Percentiles rank a stretch among this genome's conserved stretches.
phyloP scores from a whole-genome alignment of 35 echinoderm and acorn worm species.

The Heliocidaris erythrogramma region DNA sequence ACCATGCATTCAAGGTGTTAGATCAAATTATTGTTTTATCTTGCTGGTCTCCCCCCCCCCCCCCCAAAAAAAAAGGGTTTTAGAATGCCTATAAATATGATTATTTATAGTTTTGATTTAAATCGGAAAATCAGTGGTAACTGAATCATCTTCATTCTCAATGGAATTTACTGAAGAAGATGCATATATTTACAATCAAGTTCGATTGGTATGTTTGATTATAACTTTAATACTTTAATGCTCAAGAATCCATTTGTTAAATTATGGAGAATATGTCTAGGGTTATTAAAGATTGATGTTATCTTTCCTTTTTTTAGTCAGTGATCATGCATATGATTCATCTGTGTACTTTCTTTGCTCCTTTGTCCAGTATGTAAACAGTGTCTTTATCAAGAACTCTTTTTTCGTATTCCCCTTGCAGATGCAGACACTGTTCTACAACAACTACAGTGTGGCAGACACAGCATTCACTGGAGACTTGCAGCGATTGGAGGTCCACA shows the following conservation, averaged over 20 bases:
- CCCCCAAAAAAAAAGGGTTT: too few species aligned
- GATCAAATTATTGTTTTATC: too few species aligned
- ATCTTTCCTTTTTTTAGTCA: too few species aligned
- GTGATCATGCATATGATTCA: too few species aligned
- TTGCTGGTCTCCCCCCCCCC: too few species aligned
- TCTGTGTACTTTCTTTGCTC: too few species aligned
- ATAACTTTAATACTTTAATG: background rate
- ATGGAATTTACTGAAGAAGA: background rate
- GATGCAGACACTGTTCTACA: constrained; percentile 98
- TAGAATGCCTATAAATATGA: too few species aligned
- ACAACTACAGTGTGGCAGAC: constrained; percentile 82
- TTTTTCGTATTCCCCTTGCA: constrained; percentile 48
- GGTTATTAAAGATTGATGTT: too few species aligned
- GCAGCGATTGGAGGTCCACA: constrained; percentile 76
- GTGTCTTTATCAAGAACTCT: background rate
- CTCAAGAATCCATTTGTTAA: background rate
- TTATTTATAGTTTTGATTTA: too few species aligned
- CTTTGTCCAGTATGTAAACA: too few species aligned
- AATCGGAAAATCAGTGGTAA: background rate
- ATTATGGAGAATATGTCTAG: too few species aligned
- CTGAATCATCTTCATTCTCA: background rate
- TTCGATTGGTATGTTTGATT: background rate
- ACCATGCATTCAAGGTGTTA: too few species aligned
- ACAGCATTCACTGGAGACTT: constrained; percentile 86
- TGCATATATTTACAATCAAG: background rate